Evolutionary conservation across 2,113 vertebrate species (phyloP).

Genomic region (Charina bottae): DNA sequence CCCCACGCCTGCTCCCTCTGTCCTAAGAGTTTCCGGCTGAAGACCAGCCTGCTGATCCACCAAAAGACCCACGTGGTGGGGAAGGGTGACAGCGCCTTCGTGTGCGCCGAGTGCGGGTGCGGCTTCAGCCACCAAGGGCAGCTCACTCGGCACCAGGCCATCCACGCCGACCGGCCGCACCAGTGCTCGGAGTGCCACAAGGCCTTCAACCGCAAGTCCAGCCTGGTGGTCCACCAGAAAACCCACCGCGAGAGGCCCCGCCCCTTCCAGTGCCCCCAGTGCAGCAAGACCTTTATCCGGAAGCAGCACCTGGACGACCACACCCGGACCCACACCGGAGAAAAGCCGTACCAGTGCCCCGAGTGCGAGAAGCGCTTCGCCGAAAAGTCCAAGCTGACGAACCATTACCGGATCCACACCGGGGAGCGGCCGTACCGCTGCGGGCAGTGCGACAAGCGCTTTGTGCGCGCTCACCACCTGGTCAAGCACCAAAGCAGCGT

Average conservation of each 20-base stretch:
- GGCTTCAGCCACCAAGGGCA: slow-evolving; percentile 52
- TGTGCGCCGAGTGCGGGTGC: not conserved
- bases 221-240: slow-evolving; percentile 17
- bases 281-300: slow-evolving; percentile 6
- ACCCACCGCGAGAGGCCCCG: slow-evolving; percentile 6
- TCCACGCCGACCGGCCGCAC: slow-evolving; percentile 35
- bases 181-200: slow-evolving; percentile 35
- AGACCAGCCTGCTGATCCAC: slow-evolving; percentile 21
- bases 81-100: not conserved
- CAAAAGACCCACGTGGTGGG: not conserved
- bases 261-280: slow-evolving; percentile 12
- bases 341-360: slow-evolving; percentile 35
- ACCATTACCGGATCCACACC: slow-evolving; percentile 36
- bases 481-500: slow-evolving; percentile 38
- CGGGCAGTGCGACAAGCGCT: slow-evolving; percentile 38
- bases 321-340: slow-evolving; percentile 17
- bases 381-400: slow-evolving; percentile 35
- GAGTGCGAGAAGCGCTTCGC: slow-evolving; percentile 32
- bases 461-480: slow-evolving; percentile 11
- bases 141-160: slow-evolving; percentile 32
- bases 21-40: slow-evolving; percentile 28
- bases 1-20: slow-evolving; percentile 21
- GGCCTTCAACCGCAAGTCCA: slow-evolving; percentile 31
- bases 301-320: not conserved
- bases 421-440: slow-evolving; percentile 30